Evolutionary conservation across 2,888 invertebrate species (phyloP).

Genomic region (Villa cingulata): DNA sequence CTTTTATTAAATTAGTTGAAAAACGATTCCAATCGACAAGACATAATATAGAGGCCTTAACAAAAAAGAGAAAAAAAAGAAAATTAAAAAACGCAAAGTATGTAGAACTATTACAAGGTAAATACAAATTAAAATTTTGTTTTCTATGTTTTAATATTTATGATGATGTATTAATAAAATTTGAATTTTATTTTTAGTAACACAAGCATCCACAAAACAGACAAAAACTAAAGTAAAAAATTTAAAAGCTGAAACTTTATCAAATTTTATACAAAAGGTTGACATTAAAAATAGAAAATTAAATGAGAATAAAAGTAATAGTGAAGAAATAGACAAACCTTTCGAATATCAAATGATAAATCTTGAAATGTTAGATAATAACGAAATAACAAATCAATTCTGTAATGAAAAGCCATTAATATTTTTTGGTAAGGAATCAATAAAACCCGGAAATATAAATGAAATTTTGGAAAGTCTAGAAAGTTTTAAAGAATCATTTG

Average conservation of each 20-base stretch:
- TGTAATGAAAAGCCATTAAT: conserved; percentile 32
- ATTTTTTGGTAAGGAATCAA: conserved; percentile 27
- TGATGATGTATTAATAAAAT: neutral
- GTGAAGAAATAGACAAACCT: conserved; percentile 18
- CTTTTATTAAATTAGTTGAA: neutral
- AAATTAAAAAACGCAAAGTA: conserved; percentile 44
- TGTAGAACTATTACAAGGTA: conserved; percentile 57
- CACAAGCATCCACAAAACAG: conserved; percentile 46
- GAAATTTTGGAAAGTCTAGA: conserved; percentile 31
- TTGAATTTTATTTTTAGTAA: conserved; percentile 39
- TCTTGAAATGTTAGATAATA: conserved; percentile 25
- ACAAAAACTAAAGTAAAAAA: conserved; percentile 54
- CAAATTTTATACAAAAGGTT: conserved; percentile 41
- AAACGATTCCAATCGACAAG: conserved; percentile 20
- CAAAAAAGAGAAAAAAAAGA: conserved; percentile 36
- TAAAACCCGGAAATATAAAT: conserved; percentile 21
- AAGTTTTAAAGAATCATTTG: conserved; percentile 29
- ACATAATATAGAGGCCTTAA: conserved; percentile 17
- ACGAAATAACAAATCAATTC: conserved; percentile 21
- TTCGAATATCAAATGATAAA: conserved; percentile 30
- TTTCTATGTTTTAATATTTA: too few species aligned
- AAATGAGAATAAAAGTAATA: neutral
- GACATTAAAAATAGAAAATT: neutral
- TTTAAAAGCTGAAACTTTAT: conserved; percentile 50
- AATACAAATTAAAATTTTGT: conserved; percentile 9